Evolutionary conservation across 2,888 invertebrate species (phyloP).

Genomic region (Lysandra bellargus): DNA sequence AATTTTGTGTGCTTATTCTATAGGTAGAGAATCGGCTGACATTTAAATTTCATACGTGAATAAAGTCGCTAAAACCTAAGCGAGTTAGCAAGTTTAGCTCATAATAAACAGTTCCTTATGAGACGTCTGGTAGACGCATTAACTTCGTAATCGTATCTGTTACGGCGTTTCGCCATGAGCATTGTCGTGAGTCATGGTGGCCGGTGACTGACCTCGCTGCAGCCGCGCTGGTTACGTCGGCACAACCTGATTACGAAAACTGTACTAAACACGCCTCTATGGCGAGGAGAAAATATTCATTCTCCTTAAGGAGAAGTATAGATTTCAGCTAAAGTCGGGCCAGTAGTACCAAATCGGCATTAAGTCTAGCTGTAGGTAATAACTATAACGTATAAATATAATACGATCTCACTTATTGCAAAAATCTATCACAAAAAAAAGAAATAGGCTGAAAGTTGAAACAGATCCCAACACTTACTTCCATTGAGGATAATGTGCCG

Average conservation of each 20-base stretch:
- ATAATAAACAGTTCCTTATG: not conserved
- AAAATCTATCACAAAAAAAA: not conserved
- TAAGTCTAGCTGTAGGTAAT: too few species aligned
- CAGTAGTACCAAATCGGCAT: too few species aligned
- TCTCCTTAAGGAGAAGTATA: not conserved
- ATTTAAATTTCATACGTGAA: too few species aligned
- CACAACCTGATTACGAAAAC: not conserved
- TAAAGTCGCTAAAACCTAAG: too few species aligned
- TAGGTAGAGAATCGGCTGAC: too few species aligned
- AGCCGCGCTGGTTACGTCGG: slow-evolving; percentile 12
- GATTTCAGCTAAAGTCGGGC: too few species aligned
- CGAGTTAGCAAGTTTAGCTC: not conserved
- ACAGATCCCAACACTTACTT: not conserved
- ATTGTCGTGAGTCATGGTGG: slow-evolving; percentile 19
- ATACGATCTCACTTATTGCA: not conserved
- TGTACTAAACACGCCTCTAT: not conserved
- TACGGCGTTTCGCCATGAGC: slow-evolving; percentile 1
- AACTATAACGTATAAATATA: too few species aligned
- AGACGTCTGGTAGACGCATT: slow-evolving; percentile 6
- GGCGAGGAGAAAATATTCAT: not conserved
- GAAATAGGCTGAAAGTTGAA: not conserved
- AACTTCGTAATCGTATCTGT: not conserved
- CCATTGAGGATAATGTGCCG: not conserved
- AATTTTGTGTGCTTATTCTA: too few species aligned
- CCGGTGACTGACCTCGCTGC: slow-evolving; percentile 18